phyloP scores from a whole-genome alignment of 2,888 invertebrate genomes.

The Scrobipalpa atriplicella region DNA sequence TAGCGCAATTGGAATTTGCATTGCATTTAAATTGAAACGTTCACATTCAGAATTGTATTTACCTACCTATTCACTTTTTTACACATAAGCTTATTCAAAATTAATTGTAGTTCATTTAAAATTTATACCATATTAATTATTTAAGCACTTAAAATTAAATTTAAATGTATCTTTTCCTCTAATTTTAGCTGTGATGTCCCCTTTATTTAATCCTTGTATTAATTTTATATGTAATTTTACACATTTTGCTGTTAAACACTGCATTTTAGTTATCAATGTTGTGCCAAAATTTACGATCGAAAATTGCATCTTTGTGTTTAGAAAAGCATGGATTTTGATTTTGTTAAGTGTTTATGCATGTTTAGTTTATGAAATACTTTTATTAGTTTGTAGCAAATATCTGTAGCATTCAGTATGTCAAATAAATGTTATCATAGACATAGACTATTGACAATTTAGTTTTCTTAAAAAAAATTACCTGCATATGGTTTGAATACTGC shows the following conservation, averaged over 20 bases:
- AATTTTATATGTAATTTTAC: conserved; percentile 16
- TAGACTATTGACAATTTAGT: too few relatives aligned
- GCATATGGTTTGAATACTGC: too few relatives aligned
- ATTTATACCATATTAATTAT: too few relatives aligned
- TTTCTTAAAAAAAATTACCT: too few relatives aligned
- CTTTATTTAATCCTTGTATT: conserved; percentile 38
- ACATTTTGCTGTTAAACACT: background rate
- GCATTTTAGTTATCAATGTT: background rate
- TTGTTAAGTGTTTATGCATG: too few relatives aligned
- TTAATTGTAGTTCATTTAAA: background rate
- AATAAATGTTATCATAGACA: too few relatives aligned
- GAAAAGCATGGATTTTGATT: background rate
- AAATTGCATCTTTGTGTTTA: background rate
- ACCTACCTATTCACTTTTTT: background rate
- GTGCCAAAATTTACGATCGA: too few relatives aligned
- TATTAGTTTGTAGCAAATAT: too few relatives aligned
- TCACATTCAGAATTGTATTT: background rate
- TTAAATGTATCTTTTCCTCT: background rate
- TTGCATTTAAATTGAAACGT: background rate
- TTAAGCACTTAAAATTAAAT: background rate
- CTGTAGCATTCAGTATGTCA: too few relatives aligned
- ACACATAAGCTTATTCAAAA: background rate
- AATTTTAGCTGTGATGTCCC: conserved; percentile 49
- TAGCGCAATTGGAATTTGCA: background rate
- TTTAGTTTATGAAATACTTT: too few relatives aligned